Evolutionary conservation across 2,888 invertebrate genomes (phyloP).

Genomic region (Baccha elongata): DNA sequence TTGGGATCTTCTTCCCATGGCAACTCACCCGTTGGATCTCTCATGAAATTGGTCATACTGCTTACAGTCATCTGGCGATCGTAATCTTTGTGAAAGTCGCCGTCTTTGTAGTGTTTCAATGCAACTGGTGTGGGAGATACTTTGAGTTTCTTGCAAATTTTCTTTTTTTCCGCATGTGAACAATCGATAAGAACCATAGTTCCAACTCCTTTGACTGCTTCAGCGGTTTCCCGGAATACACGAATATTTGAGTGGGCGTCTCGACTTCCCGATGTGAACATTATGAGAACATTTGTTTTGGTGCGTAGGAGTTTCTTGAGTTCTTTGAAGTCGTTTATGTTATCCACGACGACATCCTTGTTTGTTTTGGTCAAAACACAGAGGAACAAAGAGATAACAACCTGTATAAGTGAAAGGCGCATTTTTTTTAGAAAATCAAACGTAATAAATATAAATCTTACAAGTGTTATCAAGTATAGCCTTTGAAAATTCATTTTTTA

Average conservation of each 20-base stretch:
- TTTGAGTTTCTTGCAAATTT: slow-evolving; percentile 93
- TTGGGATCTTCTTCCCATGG: slow-evolving; percentile 95
- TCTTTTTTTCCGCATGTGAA: slow-evolving; percentile 88
- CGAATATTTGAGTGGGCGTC: slow-evolving; percentile 86
- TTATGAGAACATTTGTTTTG: slow-evolving; percentile 93
- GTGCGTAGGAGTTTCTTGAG: slow-evolving; percentile 92
- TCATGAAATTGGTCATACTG: slow-evolving; percentile 92
- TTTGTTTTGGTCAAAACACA: slow-evolving; percentile 68
- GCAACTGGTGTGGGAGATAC: slow-evolving; percentile 85
- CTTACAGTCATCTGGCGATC: slow-evolving; percentile 88
- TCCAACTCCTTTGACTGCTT: slow-evolving; percentile 89
- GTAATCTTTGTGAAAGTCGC: slow-evolving; percentile 94
- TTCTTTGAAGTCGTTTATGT: slow-evolving; percentile 88
- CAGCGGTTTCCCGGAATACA: slow-evolving; percentile 89
- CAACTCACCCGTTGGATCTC: slow-evolving; percentile 93
- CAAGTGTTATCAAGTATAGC: slow-evolving; percentile 36
- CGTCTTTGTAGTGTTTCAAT: slow-evolving; percentile 94
- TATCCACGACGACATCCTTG: slow-evolving; percentile 84
- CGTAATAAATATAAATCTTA: background rate
- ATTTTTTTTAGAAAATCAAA: background rate
- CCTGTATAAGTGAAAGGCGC: slow-evolving; percentile 24
- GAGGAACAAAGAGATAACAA: slow-evolving; percentile 43
- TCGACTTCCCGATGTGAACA: slow-evolving; percentile 85
- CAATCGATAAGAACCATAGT: slow-evolving; percentile 88
- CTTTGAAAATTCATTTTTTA: slow-evolving; percentile 25